phyloP scores from a whole-genome alignment of 1,140 invertebrate species.

The Brachionus plicatilis region DNA sequence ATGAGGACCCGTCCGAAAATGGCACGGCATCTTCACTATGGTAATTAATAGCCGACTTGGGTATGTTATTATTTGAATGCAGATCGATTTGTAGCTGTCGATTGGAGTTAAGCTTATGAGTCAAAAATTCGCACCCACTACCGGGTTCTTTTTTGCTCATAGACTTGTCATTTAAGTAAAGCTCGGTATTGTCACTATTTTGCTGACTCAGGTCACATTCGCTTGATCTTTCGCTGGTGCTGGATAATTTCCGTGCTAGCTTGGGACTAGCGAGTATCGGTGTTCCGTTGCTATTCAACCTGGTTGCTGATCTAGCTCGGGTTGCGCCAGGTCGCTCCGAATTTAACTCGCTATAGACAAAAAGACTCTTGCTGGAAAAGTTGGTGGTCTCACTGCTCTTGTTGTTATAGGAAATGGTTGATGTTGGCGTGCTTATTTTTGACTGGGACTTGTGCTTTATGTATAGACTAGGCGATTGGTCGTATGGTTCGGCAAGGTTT shows the following conservation, averaged over 20 bases:
- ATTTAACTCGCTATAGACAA: neutral
- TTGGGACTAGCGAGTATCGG: neutral
- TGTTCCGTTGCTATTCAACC: neutral
- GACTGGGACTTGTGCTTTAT: neutral
- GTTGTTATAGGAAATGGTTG: neutral
- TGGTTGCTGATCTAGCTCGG: neutral
- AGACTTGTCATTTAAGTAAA: slow-evolving; percentile 23
- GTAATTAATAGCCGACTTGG: neutral
- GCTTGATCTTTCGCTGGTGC: neutral
- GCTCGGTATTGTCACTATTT: slow-evolving; percentile 9
- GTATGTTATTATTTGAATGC: slow-evolving; percentile 1
- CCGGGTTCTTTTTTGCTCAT: slow-evolving; percentile 28
- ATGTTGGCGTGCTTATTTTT: slow-evolving; percentile 26
- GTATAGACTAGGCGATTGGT: neutral
- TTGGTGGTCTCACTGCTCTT: neutral
- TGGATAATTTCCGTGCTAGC: neutral
- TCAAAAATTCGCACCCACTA: slow-evolving; percentile 30
- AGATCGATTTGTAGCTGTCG: neutral
- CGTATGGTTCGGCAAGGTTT: neutral
- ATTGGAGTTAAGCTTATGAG: neutral
- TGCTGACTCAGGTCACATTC: neutral
- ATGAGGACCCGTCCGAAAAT: neutral
- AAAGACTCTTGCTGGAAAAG: slow-evolving; percentile 6
- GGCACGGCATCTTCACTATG: neutral
- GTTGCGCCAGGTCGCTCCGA: neutral